Percentiles rank a stretch among this genome's conserved stretches.
phyloP scores from a whole-genome alignment of 2,113 vertebrate species.

The Psilopsiagon aymara region DNA sequence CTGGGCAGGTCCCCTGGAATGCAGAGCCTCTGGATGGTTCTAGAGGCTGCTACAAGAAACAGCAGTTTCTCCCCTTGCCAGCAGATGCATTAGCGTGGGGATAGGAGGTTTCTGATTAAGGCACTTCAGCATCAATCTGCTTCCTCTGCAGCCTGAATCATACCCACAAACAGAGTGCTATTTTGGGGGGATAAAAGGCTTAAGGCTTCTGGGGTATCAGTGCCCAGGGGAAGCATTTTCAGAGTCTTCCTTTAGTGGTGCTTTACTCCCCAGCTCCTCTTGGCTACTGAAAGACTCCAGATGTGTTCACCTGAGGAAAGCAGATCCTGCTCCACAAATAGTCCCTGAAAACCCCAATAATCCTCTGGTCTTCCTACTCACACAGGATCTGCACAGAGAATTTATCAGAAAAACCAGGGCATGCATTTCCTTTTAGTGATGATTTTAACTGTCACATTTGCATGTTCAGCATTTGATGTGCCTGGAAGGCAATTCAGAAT shows the following conservation, averaged over 20 bases:
- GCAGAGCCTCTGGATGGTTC: not conserved
- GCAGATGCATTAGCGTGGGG: not conserved
- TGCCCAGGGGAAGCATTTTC: not conserved
- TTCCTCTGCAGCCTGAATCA: not conserved
- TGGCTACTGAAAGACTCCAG: not conserved
- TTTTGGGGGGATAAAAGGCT: not conserved
- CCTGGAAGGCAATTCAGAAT: constrained; percentile 55
- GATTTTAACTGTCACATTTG: not conserved
- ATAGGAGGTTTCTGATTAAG: constrained; percentile 27
- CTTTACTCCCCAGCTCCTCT: not conserved
- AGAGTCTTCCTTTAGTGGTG: not conserved
- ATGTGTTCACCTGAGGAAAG: not conserved
- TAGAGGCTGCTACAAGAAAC: not conserved
- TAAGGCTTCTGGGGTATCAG: constrained; percentile 30
- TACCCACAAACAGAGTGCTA: not conserved
- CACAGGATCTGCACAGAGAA: constrained; percentile 1
- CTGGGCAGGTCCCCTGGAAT: not conserved
- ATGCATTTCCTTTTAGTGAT: not conserved
- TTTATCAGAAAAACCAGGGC: not conserved
- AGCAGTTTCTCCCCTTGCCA: not conserved
- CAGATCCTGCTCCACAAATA: not conserved
- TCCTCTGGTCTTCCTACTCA: not conserved
- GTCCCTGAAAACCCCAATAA: not conserved
- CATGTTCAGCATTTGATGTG: constrained; percentile 15
- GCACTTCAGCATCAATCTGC: constrained; percentile 35